Evolutionary conservation across 2,888 invertebrate species (phyloP).

Genomic region (Cryptophagus acutangulus): DNA sequence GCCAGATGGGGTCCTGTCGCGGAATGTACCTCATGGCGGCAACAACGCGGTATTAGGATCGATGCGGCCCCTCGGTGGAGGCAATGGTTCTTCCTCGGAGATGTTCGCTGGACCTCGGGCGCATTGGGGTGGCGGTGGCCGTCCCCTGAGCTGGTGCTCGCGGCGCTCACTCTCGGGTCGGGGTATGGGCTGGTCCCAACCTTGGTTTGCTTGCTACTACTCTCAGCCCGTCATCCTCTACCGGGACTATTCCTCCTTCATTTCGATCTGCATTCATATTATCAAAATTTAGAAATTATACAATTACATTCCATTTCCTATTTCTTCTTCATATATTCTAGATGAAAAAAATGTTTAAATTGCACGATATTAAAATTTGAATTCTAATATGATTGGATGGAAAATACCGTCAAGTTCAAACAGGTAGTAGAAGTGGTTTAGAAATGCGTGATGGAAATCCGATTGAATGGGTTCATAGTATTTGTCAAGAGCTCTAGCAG

Average conservation of each 20-base stretch:
- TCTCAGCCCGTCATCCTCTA: constrained; percentile 8
- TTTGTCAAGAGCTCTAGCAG: too few species aligned
- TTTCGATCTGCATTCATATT: constrained; percentile 14
- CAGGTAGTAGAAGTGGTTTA: too few species aligned
- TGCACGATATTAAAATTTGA: too few species aligned
- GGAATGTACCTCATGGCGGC: constrained; percentile 36
- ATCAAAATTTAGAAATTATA: constrained; percentile 26
- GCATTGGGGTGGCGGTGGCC: constrained; percentile 24
- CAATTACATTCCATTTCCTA: constrained; percentile 18
- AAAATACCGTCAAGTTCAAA: too few species aligned
- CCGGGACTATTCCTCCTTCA: constrained; percentile 18
- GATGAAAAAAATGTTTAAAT: too few species aligned
- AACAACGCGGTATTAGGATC: constrained; percentile 37
- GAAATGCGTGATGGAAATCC: too few species aligned
- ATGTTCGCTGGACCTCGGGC: constrained; percentile 38
- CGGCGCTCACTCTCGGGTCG: constrained; percentile 7
- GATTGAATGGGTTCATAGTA: constrained; percentile 23
- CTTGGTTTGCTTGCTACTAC: constrained; percentile 11
- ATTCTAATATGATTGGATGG: too few species aligned
- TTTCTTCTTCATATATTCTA: too few species aligned
- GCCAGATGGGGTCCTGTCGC: constrained; percentile 32
- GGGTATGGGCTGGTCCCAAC: constrained; percentile 16
- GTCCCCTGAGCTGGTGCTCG: constrained; percentile 22
- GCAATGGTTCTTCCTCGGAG: constrained; percentile 41
- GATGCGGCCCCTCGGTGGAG: constrained; percentile 34